A percentile compares a stretch with the other conserved stretches of the same genome.
phyloP scores from a whole-genome alignment of 2,888 invertebrate genomes.

The Stegana nigrithorax region DNA sequence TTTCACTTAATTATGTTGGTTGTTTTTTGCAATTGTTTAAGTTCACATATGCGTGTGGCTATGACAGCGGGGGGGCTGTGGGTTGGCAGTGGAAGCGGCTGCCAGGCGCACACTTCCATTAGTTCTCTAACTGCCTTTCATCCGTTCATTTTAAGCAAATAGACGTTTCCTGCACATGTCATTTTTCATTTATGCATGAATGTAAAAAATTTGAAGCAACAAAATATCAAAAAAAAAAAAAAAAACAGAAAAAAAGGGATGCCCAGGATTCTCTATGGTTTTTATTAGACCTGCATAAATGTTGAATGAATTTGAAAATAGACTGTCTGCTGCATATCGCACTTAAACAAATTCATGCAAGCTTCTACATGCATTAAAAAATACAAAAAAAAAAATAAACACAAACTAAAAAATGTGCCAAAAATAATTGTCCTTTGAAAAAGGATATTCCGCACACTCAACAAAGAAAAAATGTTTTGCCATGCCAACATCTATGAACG shows the following conservation, averaged over 20 bases:
- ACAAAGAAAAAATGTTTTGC: too few species aligned
- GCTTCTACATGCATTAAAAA: too few species aligned
- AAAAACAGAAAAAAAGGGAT: too few species aligned
- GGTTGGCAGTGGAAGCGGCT: not conserved
- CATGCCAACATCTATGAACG: too few species aligned
- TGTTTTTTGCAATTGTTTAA: not conserved
- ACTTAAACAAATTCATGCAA: conserved; percentile 11
- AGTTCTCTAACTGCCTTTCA: not conserved
- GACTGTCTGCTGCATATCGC: conserved; percentile 14
- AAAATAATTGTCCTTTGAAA: too few species aligned
- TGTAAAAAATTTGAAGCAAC: not conserved
- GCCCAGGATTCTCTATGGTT: not conserved
- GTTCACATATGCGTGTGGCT: not conserved
- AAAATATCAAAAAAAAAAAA: too few species aligned
- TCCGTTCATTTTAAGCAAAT: conserved; percentile 22
- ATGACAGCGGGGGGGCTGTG: not conserved
- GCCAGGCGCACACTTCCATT: not conserved
- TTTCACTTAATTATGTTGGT: conserved; percentile 13
- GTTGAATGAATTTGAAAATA: conserved; percentile 40
- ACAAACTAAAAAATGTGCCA: too few species aligned
- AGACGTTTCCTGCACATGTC: conserved; percentile 7
- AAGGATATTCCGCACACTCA: too few species aligned
- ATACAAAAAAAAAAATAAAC: conserved; percentile 20
- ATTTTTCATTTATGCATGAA: conserved; percentile 1
- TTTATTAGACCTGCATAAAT: conserved; percentile 11